Evolutionary conservation across 2,113 vertebrate genomes (phyloP).

Genomic region (Castor canadensis): DNA sequence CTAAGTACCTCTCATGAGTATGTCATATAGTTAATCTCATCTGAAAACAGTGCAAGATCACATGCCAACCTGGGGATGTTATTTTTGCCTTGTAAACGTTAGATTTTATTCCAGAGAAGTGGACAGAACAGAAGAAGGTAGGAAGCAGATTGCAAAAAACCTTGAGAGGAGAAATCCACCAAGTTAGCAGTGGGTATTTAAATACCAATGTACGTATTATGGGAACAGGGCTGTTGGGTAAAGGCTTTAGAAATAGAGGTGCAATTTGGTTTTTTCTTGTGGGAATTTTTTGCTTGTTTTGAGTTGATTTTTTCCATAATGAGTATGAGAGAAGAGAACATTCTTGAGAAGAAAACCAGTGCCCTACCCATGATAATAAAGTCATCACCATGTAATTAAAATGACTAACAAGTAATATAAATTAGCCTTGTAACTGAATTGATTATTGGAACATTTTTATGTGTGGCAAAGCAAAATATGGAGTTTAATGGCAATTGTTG

Average conservation of each 20-base stretch:
- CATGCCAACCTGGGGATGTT: slow-evolving; percentile 50
- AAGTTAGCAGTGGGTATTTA: slow-evolving; percentile 65
- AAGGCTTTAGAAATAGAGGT: slow-evolving; percentile 10
- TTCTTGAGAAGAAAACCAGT: slow-evolving; percentile 75
- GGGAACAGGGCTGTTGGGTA: not conserved
- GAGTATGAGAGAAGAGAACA: slow-evolving; percentile 46
- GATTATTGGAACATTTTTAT: not conserved
- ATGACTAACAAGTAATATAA: slow-evolving; percentile 76
- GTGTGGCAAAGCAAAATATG: not conserved
- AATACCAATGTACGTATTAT: slow-evolving; percentile 50
- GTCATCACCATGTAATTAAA: slow-evolving; percentile 80
- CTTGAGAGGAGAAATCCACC: not conserved
- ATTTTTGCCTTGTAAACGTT: slow-evolving; percentile 44
- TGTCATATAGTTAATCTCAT: not conserved
- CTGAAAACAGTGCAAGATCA: slow-evolving; percentile 61
- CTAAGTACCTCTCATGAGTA: not conserved
- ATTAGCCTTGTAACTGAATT: slow-evolving; percentile 67
- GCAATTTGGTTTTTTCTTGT: slow-evolving; percentile 47
- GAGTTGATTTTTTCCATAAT: slow-evolving; percentile 38
- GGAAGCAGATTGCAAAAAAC: slow-evolving; percentile 54
- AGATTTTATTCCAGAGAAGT: slow-evolving; percentile 57
- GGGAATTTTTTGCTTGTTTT: not conserved
- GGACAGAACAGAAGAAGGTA: slow-evolving; percentile 43
- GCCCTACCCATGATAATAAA: slow-evolving; percentile 78
- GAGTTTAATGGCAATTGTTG: not conserved